These are phyloP conservation scores for Mola mola DNA, from an alignment of 2,113 vertebrate genomes.

Conservation along the genomic window DNA sequence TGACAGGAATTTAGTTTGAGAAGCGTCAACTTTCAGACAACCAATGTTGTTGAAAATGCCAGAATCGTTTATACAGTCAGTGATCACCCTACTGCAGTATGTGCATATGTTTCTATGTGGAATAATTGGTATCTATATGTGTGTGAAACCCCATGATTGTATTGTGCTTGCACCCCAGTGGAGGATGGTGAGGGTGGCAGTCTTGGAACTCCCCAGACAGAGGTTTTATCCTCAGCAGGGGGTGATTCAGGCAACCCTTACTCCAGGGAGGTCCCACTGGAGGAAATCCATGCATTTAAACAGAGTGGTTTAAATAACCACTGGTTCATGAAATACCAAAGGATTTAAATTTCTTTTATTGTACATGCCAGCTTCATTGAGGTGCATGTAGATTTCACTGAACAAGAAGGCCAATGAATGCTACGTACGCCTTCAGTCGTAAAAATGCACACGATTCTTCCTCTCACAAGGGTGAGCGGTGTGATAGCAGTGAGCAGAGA, in stretches of 20 bases:
- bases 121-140: not conserved
- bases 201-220: slow-evolving; percentile 33
- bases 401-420: not conserved
- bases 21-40: no score
- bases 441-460: not conserved
- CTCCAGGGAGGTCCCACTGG: slow-evolving; percentile 45
- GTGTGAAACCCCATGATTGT: slow-evolving; percentile 54
- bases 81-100: not conserved
- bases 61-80: no score
- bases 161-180: slow-evolving; percentile 55
- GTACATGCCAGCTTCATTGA: not conserved
- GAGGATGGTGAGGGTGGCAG: slow-evolving; percentile 54
- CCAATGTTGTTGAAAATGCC: no score
- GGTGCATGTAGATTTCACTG: not conserved
- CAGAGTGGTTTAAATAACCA: not conserved
- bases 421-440: not conserved
- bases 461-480: slow-evolving; percentile 14
- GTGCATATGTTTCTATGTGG: slow-evolving; percentile 6
- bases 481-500: slow-evolving; percentile 29
- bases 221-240: slow-evolving; percentile 49
- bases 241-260: slow-evolving; percentile 45
- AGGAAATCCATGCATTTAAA: slow-evolving; percentile 19
- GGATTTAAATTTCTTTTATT: not conserved
- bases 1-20: no score
- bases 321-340: not conserved